Evolutionary conservation across 2,797 vertebrate species (phyloP).

Genomic region (Sorex maritimensis): DNA sequence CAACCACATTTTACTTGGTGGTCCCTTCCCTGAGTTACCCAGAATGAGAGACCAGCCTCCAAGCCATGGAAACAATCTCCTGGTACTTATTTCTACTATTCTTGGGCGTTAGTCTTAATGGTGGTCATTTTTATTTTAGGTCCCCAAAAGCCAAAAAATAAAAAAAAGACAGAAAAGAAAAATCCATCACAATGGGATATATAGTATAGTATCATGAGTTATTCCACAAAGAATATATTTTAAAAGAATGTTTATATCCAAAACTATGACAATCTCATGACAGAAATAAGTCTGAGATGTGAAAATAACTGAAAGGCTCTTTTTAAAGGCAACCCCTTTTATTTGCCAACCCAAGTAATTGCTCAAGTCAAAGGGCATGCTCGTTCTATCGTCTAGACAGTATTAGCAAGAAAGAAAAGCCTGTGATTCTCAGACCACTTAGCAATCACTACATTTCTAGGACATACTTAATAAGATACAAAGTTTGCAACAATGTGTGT

Average conservation of each 20-base stretch:
- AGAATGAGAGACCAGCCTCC: no score
- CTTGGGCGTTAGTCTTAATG: no score
- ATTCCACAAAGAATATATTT: neutral
- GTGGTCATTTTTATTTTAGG: no score
- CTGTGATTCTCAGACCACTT: neutral
- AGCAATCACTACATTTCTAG: neutral
- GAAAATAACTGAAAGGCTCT: neutral
- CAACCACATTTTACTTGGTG: no score
- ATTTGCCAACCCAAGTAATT: neutral
- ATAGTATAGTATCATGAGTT: neutral
- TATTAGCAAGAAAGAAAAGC: neutral
- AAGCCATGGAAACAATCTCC: no score
- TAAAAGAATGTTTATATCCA: slow-evolving; percentile 17
- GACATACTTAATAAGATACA: neutral
- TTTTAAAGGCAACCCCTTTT: slow-evolving; percentile 30
- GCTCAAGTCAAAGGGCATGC: neutral
- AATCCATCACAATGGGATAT: neutral
- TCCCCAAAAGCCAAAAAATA: no score
- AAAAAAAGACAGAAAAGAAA: no score
- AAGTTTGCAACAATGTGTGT: neutral
- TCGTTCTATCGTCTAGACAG: neutral
- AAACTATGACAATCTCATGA: neutral
- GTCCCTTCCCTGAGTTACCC: no score
- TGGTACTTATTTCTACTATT: no score
- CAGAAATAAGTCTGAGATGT: neutral